phyloP scores from a whole-genome alignment of 1,140 invertebrate species.

The Hylyphantes graminicola region DNA sequence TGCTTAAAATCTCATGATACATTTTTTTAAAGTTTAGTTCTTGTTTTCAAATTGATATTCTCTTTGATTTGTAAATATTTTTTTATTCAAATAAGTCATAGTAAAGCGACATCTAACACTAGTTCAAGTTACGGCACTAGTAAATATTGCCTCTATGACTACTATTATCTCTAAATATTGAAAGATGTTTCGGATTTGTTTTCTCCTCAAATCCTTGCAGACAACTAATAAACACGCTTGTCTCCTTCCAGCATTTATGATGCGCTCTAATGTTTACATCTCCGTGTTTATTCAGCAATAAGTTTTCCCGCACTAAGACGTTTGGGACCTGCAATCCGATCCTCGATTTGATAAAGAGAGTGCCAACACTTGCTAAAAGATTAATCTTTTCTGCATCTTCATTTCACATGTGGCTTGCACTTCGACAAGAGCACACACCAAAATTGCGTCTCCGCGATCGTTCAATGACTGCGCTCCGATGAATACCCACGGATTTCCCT shows the following conservation, averaged over 20 bases:
- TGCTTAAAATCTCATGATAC: too few relatives aligned
- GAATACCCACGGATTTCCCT: conserved; percentile 4
- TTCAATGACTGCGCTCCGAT: neutral
- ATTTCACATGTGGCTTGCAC: neutral
- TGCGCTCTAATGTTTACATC: conserved; percentile 5
- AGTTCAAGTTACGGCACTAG: too few relatives aligned
- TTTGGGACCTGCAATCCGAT: too few relatives aligned
- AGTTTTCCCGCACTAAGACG: neutral
- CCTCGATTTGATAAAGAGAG: too few relatives aligned
- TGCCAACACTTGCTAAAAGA: too few relatives aligned
- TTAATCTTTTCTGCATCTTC: too few relatives aligned
- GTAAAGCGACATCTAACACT: neutral
- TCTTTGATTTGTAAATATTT: too few relatives aligned
- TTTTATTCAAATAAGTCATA: too few relatives aligned
- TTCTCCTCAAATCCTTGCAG: conserved; percentile 27
- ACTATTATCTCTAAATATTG: neutral
- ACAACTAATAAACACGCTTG: conserved; percentile 31
- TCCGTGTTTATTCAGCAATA: conserved; percentile 38
- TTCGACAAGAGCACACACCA: neutral
- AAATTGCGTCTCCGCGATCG: neutral
- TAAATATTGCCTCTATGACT: neutral
- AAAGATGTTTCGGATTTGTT: conserved; percentile 7
- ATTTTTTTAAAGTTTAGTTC: too few relatives aligned
- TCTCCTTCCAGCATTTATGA: neutral
- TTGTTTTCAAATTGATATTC: too few relatives aligned